phyloP scores from a whole-genome alignment of 1,140 invertebrate genomes.

The Phocides pigmalion region DNA sequence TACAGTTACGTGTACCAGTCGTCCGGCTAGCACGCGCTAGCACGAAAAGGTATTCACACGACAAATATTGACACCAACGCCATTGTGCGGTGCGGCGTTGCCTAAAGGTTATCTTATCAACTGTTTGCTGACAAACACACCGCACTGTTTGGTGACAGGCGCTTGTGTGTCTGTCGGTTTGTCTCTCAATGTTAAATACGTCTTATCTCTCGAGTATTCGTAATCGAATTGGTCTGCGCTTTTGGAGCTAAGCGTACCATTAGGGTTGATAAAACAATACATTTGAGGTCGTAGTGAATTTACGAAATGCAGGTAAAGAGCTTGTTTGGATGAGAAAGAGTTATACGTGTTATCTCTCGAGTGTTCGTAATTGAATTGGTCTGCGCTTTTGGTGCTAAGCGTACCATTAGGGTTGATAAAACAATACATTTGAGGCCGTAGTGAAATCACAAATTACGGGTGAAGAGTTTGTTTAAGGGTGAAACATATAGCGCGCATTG shows the following conservation, averaged over 20 bases:
- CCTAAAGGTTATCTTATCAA: conserved; percentile 80
- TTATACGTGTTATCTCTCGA: conserved; percentile 58
- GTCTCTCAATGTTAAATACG: conserved; percentile 50
- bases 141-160: conserved; percentile 74
- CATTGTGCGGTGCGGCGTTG: conserved; percentile 77
- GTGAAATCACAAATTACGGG: too few species aligned
- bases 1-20: conserved; percentile 54
- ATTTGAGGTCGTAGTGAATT: conserved; percentile 53
- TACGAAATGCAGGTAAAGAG: too few species aligned
- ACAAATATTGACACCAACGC: conserved; percentile 74
- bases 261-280: conserved; percentile 21
- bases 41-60: conserved; percentile 71
- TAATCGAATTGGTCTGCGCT: conserved; percentile 64
- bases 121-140: conserved; percentile 66
- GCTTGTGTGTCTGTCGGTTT: conserved; percentile 75
- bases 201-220: conserved; percentile 58
- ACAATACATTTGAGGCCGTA: conserved; percentile 43
- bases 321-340: too few species aligned
- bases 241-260: conserved; percentile 30
- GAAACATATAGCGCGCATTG: too few species aligned
- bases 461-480: too few species aligned
- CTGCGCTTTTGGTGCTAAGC: conserved; percentile 40
- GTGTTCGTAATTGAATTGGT: conserved; percentile 64
- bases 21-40: conserved; percentile 57
- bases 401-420: conserved; percentile 18